Evolutionary conservation across 2,888 invertebrate species (phyloP).

Genomic region (Andrena fulva): DNA sequence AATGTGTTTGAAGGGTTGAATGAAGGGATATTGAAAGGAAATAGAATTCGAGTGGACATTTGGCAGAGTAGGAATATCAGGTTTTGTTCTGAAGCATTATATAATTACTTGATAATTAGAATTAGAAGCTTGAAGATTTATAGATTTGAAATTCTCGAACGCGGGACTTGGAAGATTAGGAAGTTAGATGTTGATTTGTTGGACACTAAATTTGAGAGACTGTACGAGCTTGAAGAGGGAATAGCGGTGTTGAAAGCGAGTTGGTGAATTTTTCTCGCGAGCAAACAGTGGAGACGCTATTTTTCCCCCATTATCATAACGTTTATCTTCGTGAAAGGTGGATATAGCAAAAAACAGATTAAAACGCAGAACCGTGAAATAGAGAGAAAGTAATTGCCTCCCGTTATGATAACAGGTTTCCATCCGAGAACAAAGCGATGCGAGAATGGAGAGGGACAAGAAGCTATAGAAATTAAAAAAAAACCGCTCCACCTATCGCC

Average conservation of each 20-base stretch:
- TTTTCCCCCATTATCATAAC: not conserved
- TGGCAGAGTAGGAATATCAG: too few species aligned
- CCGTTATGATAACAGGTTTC: conserved; percentile 3
- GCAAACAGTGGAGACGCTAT: not conserved
- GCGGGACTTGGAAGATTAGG: too few species aligned
- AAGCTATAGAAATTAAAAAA: conserved; percentile 17
- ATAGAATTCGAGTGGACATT: too few species aligned
- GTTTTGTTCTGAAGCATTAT: too few species aligned
- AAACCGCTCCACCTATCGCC: not conserved
- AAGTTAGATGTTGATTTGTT: too few species aligned
- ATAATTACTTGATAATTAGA: too few species aligned
- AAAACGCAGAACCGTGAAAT: conserved; percentile 18
- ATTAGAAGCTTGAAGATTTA: too few species aligned
- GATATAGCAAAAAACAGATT: conserved; percentile 9
- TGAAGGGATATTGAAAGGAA: too few species aligned
- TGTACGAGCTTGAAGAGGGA: not conserved
- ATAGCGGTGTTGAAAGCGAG: too few species aligned
- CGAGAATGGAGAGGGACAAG: conserved; percentile 2
- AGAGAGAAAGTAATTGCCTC: conserved; percentile 28
- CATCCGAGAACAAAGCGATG: conserved; percentile 15
- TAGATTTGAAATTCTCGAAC: too few species aligned
- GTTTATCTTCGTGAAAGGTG: conserved; percentile 3
- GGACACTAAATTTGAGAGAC: not conserved
- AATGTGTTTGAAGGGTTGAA: too few species aligned
- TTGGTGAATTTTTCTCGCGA: too few species aligned